Base-by-base conservation (phyloP, 2,113 vertebrate genomes). In the Eurypyga helias region DNA sequence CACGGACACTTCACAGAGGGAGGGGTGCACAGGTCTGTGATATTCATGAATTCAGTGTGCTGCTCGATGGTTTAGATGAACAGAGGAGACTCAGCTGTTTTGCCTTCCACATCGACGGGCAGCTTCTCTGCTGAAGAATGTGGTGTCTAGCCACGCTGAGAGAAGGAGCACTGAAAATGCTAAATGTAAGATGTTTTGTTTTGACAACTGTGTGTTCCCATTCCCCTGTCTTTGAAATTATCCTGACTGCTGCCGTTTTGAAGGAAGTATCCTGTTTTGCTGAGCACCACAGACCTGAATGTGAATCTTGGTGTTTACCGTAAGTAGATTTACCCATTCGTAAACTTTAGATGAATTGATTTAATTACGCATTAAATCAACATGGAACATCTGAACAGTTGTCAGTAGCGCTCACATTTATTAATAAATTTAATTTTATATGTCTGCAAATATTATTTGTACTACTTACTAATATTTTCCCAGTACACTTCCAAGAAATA, bases 1-100 rank as follows among this genome's bases (percentile, higher is more conserved):
- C 0, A 3, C 21, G 1, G 6, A 49, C 17, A 16, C 8, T 34
- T 61, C 8, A 9, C 28, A 49, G 0, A 49, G 17, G 25, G 8
- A 61, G 41, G 18, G 82, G 58, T 4, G 41, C 23, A 13, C 20
- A 54, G 31, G 41, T 48, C 34, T 54, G 6, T 52, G 62, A 33
- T 71, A 48, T 66, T 69, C 7, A 43, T n/a, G 4, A 62, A 36
- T 34, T 58, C 51, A 49, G 36, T 18, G 23, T 31, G 49, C 10
- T 83, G 5, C 19, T 72, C 28, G 24, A 66, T 52, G 13, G 49
- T 51, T 61, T 60, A 64, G 48, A 38, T 16, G 8, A 70, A 41
- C 41, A 61, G 26, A 79, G 24, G 16, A 48, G 46, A 66, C 9
- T 19, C 19, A 46, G n/a, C 6, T 92, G 43, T 23, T 41, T 49